A percentile compares a stretch with the other conserved stretches of the same genome.
These are phyloP conservation scores for Distichodus sexfasciatus DNA, from an alignment of 2,797 vertebrate genomes.

Conservation along the genomic window DNA sequence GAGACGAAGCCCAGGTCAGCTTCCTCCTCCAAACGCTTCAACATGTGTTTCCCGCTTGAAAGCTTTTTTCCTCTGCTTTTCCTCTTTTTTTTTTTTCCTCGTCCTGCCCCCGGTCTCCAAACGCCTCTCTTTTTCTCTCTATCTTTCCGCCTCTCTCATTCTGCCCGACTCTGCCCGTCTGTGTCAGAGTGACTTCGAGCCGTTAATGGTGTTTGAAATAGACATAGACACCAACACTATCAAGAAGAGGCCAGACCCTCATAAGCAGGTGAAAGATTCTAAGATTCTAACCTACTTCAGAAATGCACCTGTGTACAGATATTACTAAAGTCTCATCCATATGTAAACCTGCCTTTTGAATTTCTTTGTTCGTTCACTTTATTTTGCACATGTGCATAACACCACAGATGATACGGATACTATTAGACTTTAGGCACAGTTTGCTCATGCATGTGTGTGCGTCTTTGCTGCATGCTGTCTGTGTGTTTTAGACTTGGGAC, in stretches of 20 bases:
- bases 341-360: not conserved
- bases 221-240: constrained; percentile 79
- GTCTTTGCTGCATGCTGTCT: constrained; percentile 24
- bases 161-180: constrained; percentile 52
- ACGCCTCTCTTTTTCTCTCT: not conserved
- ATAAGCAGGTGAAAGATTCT: constrained; percentile 70
- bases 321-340: not conserved
- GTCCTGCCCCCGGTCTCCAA: not conserved
- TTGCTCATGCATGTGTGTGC: not conserved
- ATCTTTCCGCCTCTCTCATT: constrained; percentile 4
- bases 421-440: not conserved
- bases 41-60: constrained; percentile 28
- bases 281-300: constrained; percentile 14
- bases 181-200: constrained; percentile 75
- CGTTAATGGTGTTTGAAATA: constrained; percentile 77
- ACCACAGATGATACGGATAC: not conserved
- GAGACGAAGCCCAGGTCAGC: no score
- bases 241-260: constrained; percentile 75
- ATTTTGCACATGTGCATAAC: not conserved
- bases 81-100: constrained; percentile 18
- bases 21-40: constrained; percentile 21
- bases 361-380: not conserved
- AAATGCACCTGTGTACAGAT: not conserved
- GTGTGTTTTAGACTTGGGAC: not conserved
- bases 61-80: constrained; percentile 29